These are phyloP conservation scores for Chiloscyllium punctatum DNA, from an alignment of 2,797 vertebrate species.

Conservation along the genomic window DNA sequence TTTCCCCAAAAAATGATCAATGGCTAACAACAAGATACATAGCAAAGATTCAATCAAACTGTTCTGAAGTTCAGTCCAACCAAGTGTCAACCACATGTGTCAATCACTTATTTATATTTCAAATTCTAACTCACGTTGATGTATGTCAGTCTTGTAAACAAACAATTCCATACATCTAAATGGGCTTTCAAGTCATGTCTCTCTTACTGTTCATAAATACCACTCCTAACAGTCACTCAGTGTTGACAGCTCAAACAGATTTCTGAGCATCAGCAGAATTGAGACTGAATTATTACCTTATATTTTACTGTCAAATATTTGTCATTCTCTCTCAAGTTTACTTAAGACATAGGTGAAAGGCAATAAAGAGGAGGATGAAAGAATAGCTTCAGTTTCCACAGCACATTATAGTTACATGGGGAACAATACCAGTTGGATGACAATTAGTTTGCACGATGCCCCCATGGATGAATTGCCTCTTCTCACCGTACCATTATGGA, in stretches of 20 bases:
- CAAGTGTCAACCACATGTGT: background rate
- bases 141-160: slow-evolving; percentile 29
- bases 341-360: background rate
- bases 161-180: slow-evolving; percentile 15
- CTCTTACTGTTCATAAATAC: slow-evolving; percentile 30
- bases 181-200: slow-evolving; percentile 30
- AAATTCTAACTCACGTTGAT: slow-evolving; percentile 25
- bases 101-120: slow-evolving; percentile 19
- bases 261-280: slow-evolving; percentile 33
- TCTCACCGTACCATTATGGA: background rate
- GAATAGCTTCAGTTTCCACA: background rate
- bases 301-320: slow-evolving; percentile 22
- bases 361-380: slow-evolving; percentile 28
- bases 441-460: background rate
- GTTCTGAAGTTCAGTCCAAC: background rate
- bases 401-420: background rate
- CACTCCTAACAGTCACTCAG: slow-evolving; percentile 1
- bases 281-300: slow-evolving; percentile 33
- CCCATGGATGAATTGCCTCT: background rate
- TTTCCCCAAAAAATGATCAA: background rate
- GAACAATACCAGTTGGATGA: background rate
- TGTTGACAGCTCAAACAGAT: slow-evolving; percentile 17
- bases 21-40: background rate
- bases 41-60: background rate
- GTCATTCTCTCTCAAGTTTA: slow-evolving; percentile 31